Conservation (phyloP, 2,888 invertebrate species). For the Hypercompe scribonia region DNA sequence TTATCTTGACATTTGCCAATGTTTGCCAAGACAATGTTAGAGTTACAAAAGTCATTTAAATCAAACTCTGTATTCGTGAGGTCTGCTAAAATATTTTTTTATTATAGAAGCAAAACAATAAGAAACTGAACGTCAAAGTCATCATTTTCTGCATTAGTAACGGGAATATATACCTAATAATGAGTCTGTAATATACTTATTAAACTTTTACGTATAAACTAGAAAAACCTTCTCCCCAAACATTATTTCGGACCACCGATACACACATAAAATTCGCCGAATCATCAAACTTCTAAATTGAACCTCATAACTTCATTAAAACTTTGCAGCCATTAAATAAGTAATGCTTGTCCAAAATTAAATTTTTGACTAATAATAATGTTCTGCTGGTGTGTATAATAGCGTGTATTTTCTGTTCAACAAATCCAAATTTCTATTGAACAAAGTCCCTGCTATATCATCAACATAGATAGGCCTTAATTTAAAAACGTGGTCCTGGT, state of each 20-base stretch:
- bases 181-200: neutral
- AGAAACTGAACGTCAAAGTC: neutral
- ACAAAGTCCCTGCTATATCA: constrained; percentile 30
- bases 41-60: too few relatives aligned
- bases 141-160: neutral
- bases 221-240: neutral
- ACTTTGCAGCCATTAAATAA: constrained; percentile 39
- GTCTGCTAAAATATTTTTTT: too few relatives aligned
- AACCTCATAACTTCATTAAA: constrained; percentile 51
- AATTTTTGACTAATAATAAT: constrained; percentile 48
- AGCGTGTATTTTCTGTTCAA: constrained; percentile 20
- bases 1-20: neutral
- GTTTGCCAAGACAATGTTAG: neutral
- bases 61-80: too few relatives aligned
- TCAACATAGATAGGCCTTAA: too few relatives aligned
- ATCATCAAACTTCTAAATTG: constrained; percentile 22
- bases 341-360: constrained; percentile 42
- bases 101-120: neutral
- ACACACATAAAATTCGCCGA: constrained; percentile 13
- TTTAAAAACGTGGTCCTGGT: too few relatives aligned
- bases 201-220: neutral
- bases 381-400: constrained; percentile 30
- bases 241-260: neutral
- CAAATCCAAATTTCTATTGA: constrained; percentile 35
- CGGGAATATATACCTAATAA: neutral